phyloP scores from a whole-genome alignment of 2,113 vertebrate species.

The Corvus moneduloides region DNA sequence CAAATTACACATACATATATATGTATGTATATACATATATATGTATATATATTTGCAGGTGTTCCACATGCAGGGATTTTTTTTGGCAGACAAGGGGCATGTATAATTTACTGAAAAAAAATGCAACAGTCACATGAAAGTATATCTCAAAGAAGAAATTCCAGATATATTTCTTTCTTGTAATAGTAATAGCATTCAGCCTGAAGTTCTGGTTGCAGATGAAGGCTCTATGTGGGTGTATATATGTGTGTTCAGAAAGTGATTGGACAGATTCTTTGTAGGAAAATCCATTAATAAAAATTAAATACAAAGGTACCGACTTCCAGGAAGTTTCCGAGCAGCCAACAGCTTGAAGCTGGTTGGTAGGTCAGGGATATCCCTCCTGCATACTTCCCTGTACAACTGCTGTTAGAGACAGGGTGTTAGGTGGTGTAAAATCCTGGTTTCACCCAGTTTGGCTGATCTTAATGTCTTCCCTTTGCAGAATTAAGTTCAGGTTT shows the following conservation, averaged over 20 bases:
- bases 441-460: not conserved
- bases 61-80: not conserved
- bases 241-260: not conserved
- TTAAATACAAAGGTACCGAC: not conserved
- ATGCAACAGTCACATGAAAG: slow-evolving; percentile 76
- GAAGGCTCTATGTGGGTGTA: slow-evolving; percentile 60
- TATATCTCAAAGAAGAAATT: slow-evolving; percentile 81
- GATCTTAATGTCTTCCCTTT: not conserved
- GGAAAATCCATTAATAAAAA: not conserved
- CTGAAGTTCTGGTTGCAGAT: slow-evolving; percentile 83
- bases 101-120: slow-evolving; percentile 68
- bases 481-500: not conserved
- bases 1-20: not conserved
- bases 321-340: not conserved
- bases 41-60: not conserved
- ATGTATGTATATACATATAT: rapidly evolving
- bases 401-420: not conserved
- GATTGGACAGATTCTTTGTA: not conserved
- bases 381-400: rapidly evolving
- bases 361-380: not conserved
- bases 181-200: slow-evolving; percentile 79
- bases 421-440: not conserved
- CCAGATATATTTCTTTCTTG: slow-evolving; percentile 83
- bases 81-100: slow-evolving; percentile 55
- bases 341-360: not conserved